These are phyloP conservation scores for Chydorus sphaericus DNA, from an alignment of 2,888 invertebrate genomes.

Conservation along the genomic window DNA sequence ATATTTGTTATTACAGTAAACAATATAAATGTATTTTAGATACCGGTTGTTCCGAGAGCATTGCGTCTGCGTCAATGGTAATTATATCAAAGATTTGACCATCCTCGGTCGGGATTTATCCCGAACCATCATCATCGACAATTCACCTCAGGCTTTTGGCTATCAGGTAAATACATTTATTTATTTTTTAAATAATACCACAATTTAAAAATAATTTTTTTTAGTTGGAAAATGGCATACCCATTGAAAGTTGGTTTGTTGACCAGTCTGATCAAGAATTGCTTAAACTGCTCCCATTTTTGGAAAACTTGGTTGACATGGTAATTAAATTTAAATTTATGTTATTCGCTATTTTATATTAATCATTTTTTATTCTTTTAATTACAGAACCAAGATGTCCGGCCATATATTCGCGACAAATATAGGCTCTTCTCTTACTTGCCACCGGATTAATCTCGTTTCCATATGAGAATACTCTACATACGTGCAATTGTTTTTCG, in stretches of 20 bases:
- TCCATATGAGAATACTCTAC: neutral
- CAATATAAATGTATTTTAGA: constrained; percentile 23
- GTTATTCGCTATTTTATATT: too few relatives aligned
- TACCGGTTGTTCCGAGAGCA: constrained; percentile 86
- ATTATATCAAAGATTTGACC: constrained; percentile 88
- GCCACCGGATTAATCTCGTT: constrained; percentile 52
- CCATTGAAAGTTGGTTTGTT: constrained; percentile 93
- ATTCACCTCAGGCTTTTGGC: constrained; percentile 86
- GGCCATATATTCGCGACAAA: constrained; percentile 78
- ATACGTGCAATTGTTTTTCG: neutral
- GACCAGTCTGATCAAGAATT: constrained; percentile 78
- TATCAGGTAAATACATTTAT: constrained; percentile 45
- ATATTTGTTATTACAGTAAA: neutral
- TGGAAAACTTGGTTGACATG: constrained; percentile 67
- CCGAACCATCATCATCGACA: constrained; percentile 73
- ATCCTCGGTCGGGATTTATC: constrained; percentile 83
- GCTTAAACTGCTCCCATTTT: constrained; percentile 77
- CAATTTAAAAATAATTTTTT: neutral
- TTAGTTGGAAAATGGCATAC: constrained; percentile 86
- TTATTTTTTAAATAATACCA: neutral
- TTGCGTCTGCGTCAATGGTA: constrained; percentile 86
- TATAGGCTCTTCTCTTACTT: constrained; percentile 78
- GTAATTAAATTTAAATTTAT: constrained; percentile 34
- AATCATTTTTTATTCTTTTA: neutral
- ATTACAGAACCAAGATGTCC: constrained; percentile 78